These are phyloP conservation scores for Leptodactylus fallax DNA, from an alignment of 2,797 vertebrate genomes.

Conservation along the genomic window DNA sequence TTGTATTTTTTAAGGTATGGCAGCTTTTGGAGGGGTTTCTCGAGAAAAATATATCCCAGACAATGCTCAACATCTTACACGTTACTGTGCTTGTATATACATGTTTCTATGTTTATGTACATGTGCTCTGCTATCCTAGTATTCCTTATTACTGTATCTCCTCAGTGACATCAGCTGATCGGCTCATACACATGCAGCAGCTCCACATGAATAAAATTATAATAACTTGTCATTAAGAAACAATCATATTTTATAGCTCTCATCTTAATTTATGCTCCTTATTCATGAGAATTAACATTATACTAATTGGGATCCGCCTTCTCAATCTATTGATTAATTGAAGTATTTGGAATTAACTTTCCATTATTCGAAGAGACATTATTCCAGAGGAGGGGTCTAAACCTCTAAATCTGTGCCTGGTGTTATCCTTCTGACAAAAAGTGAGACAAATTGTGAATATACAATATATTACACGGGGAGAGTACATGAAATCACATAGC, in stretches of 20 bases:
- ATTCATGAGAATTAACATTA: conserved; percentile 36
- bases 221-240: conserved; percentile 43
- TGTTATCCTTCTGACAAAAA: not conserved
- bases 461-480: not conserved
- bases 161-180: not conserved
- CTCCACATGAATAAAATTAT: conserved; percentile 20
- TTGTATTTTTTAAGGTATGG: no score
- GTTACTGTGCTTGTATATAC: no score
- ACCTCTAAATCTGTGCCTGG: not conserved
- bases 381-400: not conserved
- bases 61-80: no score
- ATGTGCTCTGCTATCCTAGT: not conserved
- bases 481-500: not conserved
- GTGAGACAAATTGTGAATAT: not conserved
- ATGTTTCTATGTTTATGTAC: not conserved
- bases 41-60: no score
- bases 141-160: not conserved
- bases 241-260: conserved; percentile 34
- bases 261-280: conserved; percentile 9
- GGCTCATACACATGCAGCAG: not conserved
- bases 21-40: no score
- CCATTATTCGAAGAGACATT: not conserved
- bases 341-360: conserved; percentile 6
- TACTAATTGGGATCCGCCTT: conserved; percentile 25
- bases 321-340: conserved; percentile 16